These are phyloP conservation scores for Desoria tigrina DNA, from an alignment of 2,888 invertebrate species.

Conservation along the genomic window DNA sequence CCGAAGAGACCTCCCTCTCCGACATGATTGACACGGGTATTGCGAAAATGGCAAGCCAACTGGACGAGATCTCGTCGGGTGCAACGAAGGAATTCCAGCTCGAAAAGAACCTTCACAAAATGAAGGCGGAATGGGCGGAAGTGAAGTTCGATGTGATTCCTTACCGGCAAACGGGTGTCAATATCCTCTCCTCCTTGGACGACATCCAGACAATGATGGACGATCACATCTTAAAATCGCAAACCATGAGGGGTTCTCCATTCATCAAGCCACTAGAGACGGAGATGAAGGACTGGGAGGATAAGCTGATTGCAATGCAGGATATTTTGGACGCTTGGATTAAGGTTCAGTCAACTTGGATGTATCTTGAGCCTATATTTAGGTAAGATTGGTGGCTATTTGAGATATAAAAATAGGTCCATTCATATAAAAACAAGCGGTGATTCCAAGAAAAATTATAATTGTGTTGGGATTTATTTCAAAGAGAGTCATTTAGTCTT, in stretches of 20 bases:
- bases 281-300: conserved; percentile 75
- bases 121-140: conserved; percentile 87
- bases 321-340: conserved; percentile 95
- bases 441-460: too few species aligned
- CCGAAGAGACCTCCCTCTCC: conserved; percentile 73
- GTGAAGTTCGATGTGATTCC: conserved; percentile 71
- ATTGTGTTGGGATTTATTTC: too few species aligned
- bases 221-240: conserved; percentile 94
- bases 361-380: conserved; percentile 95
- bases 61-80: conserved; percentile 88
- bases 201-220: conserved; percentile 90
- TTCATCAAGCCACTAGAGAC: conserved; percentile 93
- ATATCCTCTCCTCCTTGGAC: conserved; percentile 84
- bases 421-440: too few species aligned
- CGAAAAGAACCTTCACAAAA: conserved; percentile 83
- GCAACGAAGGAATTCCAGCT: conserved; percentile 94
- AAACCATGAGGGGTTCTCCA: conserved; percentile 96
- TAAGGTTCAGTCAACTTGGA: conserved; percentile 93
- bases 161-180: conserved; percentile 86
- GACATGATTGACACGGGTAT: conserved; percentile 86
- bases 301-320: conserved; percentile 78
- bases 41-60: conserved; percentile 82
- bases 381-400: too few species aligned
- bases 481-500: too few species aligned
- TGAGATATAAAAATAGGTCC: too few species aligned